A percentile compares a stretch with the other conserved stretches of the same genome.
phyloP scores from a whole-genome alignment of 2,797 vertebrate genomes.

The Sebastes goodei region DNA sequence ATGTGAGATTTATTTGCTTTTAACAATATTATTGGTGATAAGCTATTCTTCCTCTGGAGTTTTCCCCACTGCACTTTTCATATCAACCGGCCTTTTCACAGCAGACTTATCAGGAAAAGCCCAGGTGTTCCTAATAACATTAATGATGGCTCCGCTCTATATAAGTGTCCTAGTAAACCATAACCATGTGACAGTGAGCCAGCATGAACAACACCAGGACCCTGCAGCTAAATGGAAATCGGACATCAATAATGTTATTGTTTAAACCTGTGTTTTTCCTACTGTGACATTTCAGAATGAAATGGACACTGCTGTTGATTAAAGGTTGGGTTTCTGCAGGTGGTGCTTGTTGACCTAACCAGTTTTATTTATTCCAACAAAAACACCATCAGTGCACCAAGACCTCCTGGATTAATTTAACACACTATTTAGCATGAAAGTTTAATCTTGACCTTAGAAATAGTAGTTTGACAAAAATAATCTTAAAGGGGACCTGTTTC shows the following conservation, averaged over 20 bases:
- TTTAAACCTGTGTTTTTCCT: not conserved
- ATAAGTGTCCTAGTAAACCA: not conserved
- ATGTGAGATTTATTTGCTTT: not conserved
- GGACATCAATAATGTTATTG: not conserved
- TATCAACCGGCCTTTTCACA: not conserved
- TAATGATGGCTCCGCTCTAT: not conserved
- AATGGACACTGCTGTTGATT: not conserved
- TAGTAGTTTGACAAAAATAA: not conserved
- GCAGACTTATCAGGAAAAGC: not conserved
- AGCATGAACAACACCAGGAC: not conserved
- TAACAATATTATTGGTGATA: not conserved
- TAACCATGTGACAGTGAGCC: not conserved
- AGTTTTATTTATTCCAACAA: not conserved
- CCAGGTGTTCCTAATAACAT: not conserved
- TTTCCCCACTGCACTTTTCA: not conserved
- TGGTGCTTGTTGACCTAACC: not conserved
- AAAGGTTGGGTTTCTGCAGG: not conserved
- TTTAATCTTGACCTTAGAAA: not conserved
- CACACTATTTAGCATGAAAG: too few relatives aligned
- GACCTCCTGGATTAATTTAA: too few relatives aligned
- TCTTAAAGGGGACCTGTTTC: too few relatives aligned
- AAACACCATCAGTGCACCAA: too few relatives aligned
- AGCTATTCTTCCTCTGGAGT: not conserved
- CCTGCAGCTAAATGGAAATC: not conserved
- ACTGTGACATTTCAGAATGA: not conserved